Base-by-base conservation (phyloP, 1,140 invertebrate species). In the Araneus ventricosus region DNA sequence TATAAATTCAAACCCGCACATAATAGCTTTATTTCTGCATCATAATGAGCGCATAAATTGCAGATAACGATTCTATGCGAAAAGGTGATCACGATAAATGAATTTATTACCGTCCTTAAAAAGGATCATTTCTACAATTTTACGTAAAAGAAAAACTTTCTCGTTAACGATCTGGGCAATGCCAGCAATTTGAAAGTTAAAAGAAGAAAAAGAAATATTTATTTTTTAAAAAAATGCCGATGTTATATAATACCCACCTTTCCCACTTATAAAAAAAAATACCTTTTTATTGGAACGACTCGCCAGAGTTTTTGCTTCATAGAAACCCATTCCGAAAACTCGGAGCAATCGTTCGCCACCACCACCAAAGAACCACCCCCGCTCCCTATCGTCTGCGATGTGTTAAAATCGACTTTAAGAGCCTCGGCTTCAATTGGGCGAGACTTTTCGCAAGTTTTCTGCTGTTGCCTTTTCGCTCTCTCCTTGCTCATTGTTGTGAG, bases 331-430 rank as follows among this genome's bases (percentile, higher is more conserved):
- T 80, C 70, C 67, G n/a, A 79, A 75, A 87, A 61, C 30, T 75
- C 27, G 70, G 70, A 75, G 70, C 70, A 75, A 87, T 87, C 85
- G 85, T 61, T 84, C 45, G 82, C 70, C 30, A 20, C 30, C 34
- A 75, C 59, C 22, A 22, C 59, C 59, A 24, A 20, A 17, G 59
- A 22, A 63, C 8, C 84, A 34, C 84, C 84, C 10, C 41, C 41
- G 1, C 30, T 22, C 27, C 27, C 34, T 79, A 79, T 30, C 17
- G 37, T 84, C 37, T 84, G 22, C 61, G 52, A 92, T 86, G 82
- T 86, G 70, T 87, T 87, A 93, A 93, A 93, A 93, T 93, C 91
- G 91, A 93, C 91, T 93, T 92, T 82, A 90, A 92, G 63, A 92
- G 67, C 57, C 37, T 17, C 85, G 52, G 22, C 91, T 87, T 93